A percentile compares a stretch with the other conserved stretches of the same genome.
Evolutionary conservation across 2,113 vertebrate species (phyloP).

Genomic region (Nesogale talazaci): DNA sequence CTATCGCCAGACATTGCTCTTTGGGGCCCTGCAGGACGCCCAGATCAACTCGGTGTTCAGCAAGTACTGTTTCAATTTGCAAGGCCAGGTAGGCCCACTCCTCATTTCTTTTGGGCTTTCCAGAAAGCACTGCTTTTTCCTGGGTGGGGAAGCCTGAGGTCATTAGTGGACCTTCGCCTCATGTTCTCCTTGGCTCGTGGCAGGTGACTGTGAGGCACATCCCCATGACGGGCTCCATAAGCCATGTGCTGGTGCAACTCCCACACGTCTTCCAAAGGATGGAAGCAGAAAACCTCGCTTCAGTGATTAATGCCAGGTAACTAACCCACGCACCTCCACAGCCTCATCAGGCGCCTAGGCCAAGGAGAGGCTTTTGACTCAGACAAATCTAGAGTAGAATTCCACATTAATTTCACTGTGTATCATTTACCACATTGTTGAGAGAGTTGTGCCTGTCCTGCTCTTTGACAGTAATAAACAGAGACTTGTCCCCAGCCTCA

Average conservation of each 20-base stretch:
- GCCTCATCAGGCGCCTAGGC: not conserved
- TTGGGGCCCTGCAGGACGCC: constrained; percentile 93
- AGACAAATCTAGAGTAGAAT: not conserved
- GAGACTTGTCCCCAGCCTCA: not conserved
- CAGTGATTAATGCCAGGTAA: constrained; percentile 90
- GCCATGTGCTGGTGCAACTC: constrained; percentile 94
- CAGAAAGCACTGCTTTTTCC: too few species aligned
- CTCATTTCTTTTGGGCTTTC: not conserved
- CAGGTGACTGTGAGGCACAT: constrained; percentile 91
- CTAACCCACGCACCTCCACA: not conserved
- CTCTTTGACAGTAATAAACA: not conserved
- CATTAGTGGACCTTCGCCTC: fast-evolving
- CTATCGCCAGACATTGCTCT: constrained; percentile 96
- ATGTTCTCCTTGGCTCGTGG: not conserved
- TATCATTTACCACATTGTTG: not conserved
- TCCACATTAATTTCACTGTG: not conserved
- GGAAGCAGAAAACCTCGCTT: constrained; percentile 86
- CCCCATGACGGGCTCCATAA: constrained; percentile 91
- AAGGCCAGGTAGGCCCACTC: constrained; percentile 90
- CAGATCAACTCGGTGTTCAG: constrained; percentile 95
- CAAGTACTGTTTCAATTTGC: constrained; percentile 93
- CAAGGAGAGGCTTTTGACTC: not conserved
- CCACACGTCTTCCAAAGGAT: constrained; percentile 97
- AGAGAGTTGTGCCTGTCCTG: fast-evolving
- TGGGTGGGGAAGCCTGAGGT: not conserved